phyloP scores from a whole-genome alignment of 1,140 invertebrate species.

The Bathynomus jamesi region DNA sequence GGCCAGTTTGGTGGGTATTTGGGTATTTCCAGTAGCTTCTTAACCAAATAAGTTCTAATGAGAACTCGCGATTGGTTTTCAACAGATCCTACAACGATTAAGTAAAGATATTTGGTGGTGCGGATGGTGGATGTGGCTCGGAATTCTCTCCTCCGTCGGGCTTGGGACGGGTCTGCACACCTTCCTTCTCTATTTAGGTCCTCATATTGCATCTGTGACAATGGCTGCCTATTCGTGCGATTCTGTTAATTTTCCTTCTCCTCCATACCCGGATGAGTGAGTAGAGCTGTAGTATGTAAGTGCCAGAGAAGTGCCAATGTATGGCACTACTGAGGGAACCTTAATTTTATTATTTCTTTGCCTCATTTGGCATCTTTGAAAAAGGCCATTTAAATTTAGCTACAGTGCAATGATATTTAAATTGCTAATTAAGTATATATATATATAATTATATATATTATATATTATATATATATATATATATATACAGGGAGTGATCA shows the following conservation, averaged over 20 bases:
- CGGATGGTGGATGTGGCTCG: conserved; percentile 89
- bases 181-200: conserved; percentile 92
- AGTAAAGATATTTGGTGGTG: conserved; percentile 59
- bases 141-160: conserved; percentile 92
- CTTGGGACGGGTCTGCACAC: conserved; percentile 97
- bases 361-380: neutral
- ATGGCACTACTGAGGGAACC: neutral
- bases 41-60: conserved; percentile 45
- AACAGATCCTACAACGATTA: conserved; percentile 43
- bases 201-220: conserved; percentile 87
- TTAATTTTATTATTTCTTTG: neutral
- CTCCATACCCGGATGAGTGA: conserved; percentile 78
- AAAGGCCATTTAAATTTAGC: neutral
- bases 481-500: too few species aligned
- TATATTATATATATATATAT: too few species aligned
- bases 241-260: conserved; percentile 84
- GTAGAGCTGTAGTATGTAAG: conserved; percentile 41
- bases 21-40: conserved; percentile 39
- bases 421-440: too few species aligned
- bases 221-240: conserved; percentile 96
- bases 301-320: neutral
- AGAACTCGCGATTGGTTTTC: conserved; percentile 21
- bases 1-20: neutral
- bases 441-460: too few species aligned
- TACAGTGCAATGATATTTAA: too few species aligned